Evolutionary conservation across 2,797 vertebrate genomes (phyloP), one percentile per base, ranked within the genome.

Genomic region (Rhinogobio ventralis): DNA sequence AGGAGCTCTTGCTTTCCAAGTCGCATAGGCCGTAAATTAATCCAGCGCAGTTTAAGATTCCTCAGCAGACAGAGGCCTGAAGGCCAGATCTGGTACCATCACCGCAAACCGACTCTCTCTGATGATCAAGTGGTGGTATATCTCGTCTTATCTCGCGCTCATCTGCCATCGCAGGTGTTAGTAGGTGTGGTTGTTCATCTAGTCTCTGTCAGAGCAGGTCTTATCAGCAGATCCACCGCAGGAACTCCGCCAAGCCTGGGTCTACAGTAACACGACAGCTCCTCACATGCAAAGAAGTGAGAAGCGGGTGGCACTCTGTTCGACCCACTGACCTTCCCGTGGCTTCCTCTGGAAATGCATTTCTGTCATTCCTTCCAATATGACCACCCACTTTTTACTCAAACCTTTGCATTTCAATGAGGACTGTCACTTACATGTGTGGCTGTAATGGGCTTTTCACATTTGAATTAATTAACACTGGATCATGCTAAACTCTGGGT

Each of bases 101-200:
- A 71, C 69, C 49, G 72, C 62, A 84, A 25, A 62, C 69, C 49
- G 68, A 86, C 23, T 23, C 64, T 49, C 75, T 82, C 72, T 68
- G 71, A 30, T 69, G 64, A 87, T 85, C 81, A 86, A 53, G 55
- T 74, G 75, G 74, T 67, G 80, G 87, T 89, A 90, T 92, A 90
- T 90, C 82, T 85, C 39, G 53, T 15, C 86, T 93, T 94, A 94
- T 93, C 90, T 83, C 76, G 19, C 86, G 77, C 87, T 87, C 87
- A 95, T 96, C 95, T 95, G 94, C 93, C 94, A 95, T 90, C 92
- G 72, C 95, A 96, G 95, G 95, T 96, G 95, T 92, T 94, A 93
- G 87, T 92, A 86, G 90, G 90, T 90, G 79, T 84, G 76, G 87
- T 76, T 89, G 91, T 94, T 90, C 83, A 89, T 94, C 91, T 88